Evolutionary conservation across 2,797 vertebrate genomes (phyloP).

Genomic region (Odontamblyopus lacepedii): DNA sequence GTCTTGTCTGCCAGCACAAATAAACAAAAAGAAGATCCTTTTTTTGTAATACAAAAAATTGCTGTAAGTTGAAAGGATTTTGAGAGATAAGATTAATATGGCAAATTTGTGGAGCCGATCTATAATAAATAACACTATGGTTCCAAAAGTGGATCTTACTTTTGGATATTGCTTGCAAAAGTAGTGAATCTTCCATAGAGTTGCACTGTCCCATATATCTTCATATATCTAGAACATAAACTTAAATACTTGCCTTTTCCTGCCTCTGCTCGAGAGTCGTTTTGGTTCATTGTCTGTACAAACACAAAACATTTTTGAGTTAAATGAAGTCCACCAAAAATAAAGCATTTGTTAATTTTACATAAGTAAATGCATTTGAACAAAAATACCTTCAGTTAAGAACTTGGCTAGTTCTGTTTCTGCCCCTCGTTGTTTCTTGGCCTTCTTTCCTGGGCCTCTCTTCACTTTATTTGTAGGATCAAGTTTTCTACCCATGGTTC

Average conservation of each 20-base stretch:
- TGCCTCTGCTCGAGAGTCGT: slow-evolving; percentile 85
- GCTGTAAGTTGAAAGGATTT: too few species aligned
- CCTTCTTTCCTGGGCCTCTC: slow-evolving; percentile 89
- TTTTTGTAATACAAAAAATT: too few species aligned
- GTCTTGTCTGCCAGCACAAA: too few species aligned
- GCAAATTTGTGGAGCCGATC: too few species aligned
- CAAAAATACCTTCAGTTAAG: slow-evolving; percentile 79
- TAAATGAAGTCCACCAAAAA: neutral
- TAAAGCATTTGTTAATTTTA: slow-evolving; percentile 2
- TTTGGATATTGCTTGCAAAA: neutral
- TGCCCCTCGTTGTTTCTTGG: slow-evolving; percentile 90
- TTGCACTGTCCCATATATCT: neutral
- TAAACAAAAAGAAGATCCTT: too few species aligned
- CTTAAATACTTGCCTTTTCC: slow-evolving; percentile 82
- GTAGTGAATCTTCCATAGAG: neutral
- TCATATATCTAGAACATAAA: neutral
- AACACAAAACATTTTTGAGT: neutral
- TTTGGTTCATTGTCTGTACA: slow-evolving; percentile 73
- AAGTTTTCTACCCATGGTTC: slow-evolving; percentile 90
- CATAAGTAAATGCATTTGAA: too few species aligned
- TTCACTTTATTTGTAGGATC: slow-evolving; percentile 87
- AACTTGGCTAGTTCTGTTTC: slow-evolving; percentile 88
- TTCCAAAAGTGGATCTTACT: neutral
- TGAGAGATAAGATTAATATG: too few species aligned
- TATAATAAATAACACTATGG: too few species aligned